Evolutionary conservation across 2,113 vertebrate species (phyloP).

Genomic region (Chaetodon trifascialis): DNA sequence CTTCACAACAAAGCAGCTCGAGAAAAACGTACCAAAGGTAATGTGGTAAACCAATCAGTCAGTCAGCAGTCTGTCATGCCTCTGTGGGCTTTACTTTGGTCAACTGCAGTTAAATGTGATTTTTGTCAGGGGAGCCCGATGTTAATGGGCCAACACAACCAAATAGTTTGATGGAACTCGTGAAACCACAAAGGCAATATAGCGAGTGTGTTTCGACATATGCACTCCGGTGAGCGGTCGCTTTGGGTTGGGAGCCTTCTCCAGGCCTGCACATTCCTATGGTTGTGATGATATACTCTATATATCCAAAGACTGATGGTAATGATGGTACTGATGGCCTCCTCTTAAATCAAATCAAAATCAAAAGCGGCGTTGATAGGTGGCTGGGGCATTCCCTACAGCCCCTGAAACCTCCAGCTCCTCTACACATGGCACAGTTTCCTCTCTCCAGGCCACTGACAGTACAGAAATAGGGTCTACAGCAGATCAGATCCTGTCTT

Average conservation of each 20-base stretch:
- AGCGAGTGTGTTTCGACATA: slow-evolving; percentile 25
- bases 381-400: slow-evolving; percentile 53
- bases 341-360: slow-evolving; percentile 19
- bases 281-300: slow-evolving; percentile 33
- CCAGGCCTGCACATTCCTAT: slow-evolving; percentile 55
- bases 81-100: slow-evolving; percentile 39
- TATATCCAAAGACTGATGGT: slow-evolving; percentile 27
- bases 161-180: slow-evolving; percentile 39
- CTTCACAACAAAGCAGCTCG: neutral
- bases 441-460: slow-evolving; percentile 21
- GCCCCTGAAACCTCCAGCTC: slow-evolving; percentile 5
- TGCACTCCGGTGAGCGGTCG: slow-evolving; percentile 9
- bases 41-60: slow-evolving; percentile 23
- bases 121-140: slow-evolving; percentile 51
- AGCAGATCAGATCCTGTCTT: slow-evolving; percentile 8
- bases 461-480: slow-evolving; percentile 36
- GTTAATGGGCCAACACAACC: slow-evolving; percentile 41
- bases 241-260: slow-evolving; percentile 15
- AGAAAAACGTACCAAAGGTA: slow-evolving; percentile 14
- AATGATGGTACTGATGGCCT: slow-evolving; percentile 36
- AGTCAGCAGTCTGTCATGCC: slow-evolving; percentile 15
- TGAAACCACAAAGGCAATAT: slow-evolving; percentile 43
- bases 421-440: slow-evolving; percentile 24
- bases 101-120: slow-evolving; percentile 42
- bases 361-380: slow-evolving; percentile 19